Conservation (phyloP, 2,888 invertebrate genomes). For the Arctia plantaginis region DNA sequence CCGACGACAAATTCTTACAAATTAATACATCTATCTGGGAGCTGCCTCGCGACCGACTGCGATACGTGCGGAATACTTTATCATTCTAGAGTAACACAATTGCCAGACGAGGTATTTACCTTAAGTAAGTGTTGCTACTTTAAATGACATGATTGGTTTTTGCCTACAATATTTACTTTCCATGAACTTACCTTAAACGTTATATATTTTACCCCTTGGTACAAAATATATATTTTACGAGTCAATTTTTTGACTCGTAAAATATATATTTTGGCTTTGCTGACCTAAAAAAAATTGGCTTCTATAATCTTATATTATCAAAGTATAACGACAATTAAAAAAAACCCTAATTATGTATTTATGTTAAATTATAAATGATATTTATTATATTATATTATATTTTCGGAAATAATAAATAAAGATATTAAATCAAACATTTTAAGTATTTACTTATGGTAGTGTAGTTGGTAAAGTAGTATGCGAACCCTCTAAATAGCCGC, state of each 20-base stretch:
- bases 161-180: constrained; percentile 2
- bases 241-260: too few relatives aligned
- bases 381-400: too few relatives aligned
- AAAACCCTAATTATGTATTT: too few relatives aligned
- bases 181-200: not conserved
- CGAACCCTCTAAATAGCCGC: not conserved
- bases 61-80: constrained; percentile 83
- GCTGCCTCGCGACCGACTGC: constrained; percentile 71
- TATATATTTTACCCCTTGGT: too few relatives aligned
- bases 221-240: too few relatives aligned
- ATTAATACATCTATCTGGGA: constrained; percentile 84
- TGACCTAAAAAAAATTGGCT: not conserved
- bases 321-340: too few relatives aligned
- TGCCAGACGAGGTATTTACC: constrained; percentile 64
- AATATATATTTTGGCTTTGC: too few relatives aligned
- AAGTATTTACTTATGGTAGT: not conserved
- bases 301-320: too few relatives aligned
- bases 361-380: too few relatives aligned
- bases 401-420: not conserved
- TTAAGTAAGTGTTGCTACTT: constrained; percentile 53
- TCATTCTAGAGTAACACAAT: constrained; percentile 70
- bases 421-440: not conserved
- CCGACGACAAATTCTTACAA: constrained; percentile 86
- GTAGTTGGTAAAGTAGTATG: not conserved
- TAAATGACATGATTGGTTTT: constrained; percentile 39